Base-by-base conservation (phyloP, 2,797 vertebrate species). In the Xenentodon cancila region DNA sequence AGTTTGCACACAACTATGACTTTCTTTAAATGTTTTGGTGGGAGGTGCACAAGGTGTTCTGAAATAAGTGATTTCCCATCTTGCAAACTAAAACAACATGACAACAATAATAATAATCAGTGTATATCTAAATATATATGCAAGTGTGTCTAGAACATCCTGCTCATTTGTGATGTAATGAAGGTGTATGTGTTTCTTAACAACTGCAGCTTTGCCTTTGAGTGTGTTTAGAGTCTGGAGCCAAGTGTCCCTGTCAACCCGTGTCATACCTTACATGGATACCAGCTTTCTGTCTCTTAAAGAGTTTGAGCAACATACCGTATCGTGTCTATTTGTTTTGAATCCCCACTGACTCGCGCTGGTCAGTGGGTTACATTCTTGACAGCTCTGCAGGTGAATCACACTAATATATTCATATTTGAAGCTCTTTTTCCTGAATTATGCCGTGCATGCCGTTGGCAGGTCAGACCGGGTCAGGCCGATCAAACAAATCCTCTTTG, bases 401-500 rank as follows among this genome's bases (percentile, higher is more conserved):
- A 40, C 53, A 22, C 44, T 9, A 21, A 27, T 34, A 49, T 57
- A 52, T 40, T 75, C 46, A 74, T 5, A 12, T 63, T 50, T 67
- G 8, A 32, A 30, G 19, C 51, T 40, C 48, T 71, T 40, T 30
- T 20, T 32, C 58, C 57, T 22, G 22, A 64, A 47, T 47, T 37
- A 65, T 46, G 37, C 57, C 60, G n/a, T 70, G 56, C 59, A 57
- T 45, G 16, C 47, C 70, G 69, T 74, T 74, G 52, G 45, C 43
- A 71, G 69, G 67, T 81, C 72, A 48, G 37, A 40, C 50, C 47
- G 48, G 69, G 67, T 81, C 72, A 48, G 37, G 16, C 50, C 50
- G 51, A 46, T 66, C 64, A 50, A 53, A 76, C 49, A 70, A 77
- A 70, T 82, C 74, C 20, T 69, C 61, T 67, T 60, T 73, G 69